A percentile compares a stretch with the other conserved stretches of the same genome.
These are phyloP conservation scores for Protaetia brevitarsis DNA, from an alignment of 1,140 invertebrate species.

Conservation along the genomic window DNA sequence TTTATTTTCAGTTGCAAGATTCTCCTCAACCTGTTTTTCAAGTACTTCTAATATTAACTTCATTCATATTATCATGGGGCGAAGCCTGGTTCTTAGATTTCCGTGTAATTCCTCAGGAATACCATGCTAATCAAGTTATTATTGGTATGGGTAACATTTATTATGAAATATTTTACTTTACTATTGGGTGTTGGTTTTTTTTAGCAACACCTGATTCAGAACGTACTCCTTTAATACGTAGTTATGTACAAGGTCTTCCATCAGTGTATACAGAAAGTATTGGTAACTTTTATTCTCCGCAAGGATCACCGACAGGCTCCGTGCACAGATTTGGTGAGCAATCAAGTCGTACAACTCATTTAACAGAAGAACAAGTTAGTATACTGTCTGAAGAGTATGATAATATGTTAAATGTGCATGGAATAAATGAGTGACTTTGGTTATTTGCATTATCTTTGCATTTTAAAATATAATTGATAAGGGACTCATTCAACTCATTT, in stretches of 20 bases:
- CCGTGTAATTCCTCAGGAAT: conserved; percentile 75
- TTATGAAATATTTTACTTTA: neutral
- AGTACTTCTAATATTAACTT: conserved; percentile 74
- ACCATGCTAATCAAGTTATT: conserved; percentile 57
- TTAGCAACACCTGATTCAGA: conserved; percentile 49
- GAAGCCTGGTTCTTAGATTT: conserved; percentile 87
- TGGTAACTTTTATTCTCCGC: conserved; percentile 66
- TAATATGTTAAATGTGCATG: neutral
- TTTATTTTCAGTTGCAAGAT: conserved; percentile 67
- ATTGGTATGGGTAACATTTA: conserved; percentile 37
- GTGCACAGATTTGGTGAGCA: conserved; percentile 34
- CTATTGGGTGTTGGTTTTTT: neutral
- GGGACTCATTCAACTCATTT: no score
- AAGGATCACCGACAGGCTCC: conserved; percentile 44
- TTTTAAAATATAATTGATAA: no score
- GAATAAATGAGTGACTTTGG: conserved; percentile 9
- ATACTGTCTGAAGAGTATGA: neutral
- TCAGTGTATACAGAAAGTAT: conserved; percentile 55
- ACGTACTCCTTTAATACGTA: conserved; percentile 53
- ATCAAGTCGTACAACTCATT: conserved; percentile 27
- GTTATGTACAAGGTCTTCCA: conserved; percentile 46
- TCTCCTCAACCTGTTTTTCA: conserved; percentile 72
- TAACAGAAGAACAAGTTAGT: conserved; percentile 42
- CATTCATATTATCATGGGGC: conserved; percentile 80
- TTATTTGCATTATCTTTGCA: no score